Evolutionary conservation across 2,113 vertebrate genomes (phyloP).

Genomic region (Orycteropus afer): DNA sequence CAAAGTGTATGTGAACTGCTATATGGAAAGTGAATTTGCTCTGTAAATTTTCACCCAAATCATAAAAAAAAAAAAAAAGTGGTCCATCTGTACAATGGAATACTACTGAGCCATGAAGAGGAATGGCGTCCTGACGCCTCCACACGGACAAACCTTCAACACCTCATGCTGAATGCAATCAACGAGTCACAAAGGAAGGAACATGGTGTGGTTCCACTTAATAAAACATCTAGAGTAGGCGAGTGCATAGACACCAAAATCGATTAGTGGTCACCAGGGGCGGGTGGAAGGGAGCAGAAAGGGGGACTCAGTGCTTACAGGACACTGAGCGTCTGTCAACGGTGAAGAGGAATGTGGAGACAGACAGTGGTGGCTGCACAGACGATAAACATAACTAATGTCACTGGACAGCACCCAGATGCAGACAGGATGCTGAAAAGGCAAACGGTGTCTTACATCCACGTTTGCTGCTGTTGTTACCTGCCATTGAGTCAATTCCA

Average conservation of each 20-base stretch:
- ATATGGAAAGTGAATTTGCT: too few species aligned
- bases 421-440: too few species aligned
- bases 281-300: not conserved
- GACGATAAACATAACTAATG: not conserved
- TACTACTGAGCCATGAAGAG: not conserved
- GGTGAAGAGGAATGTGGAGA: not conserved
- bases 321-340: not conserved
- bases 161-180: not conserved
- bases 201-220: not conserved
- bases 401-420: too few species aligned
- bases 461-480: too few species aligned
- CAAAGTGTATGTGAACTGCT: too few species aligned
- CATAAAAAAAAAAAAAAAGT: not conserved
- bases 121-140: not conserved
- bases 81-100: not conserved
- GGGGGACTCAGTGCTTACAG: not conserved
- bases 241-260: not conserved
- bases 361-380: not conserved
- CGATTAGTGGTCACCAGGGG: not conserved
- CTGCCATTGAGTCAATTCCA: too few species aligned
- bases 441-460: too few species aligned
- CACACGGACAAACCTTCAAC: not conserved
- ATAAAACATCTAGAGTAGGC: not conserved
- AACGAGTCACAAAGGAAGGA: not conserved
- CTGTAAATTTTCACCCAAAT: too few species aligned